Base-by-base conservation (phyloP, 2,113 vertebrate genomes). In the Platichthys stellatus region DNA sequence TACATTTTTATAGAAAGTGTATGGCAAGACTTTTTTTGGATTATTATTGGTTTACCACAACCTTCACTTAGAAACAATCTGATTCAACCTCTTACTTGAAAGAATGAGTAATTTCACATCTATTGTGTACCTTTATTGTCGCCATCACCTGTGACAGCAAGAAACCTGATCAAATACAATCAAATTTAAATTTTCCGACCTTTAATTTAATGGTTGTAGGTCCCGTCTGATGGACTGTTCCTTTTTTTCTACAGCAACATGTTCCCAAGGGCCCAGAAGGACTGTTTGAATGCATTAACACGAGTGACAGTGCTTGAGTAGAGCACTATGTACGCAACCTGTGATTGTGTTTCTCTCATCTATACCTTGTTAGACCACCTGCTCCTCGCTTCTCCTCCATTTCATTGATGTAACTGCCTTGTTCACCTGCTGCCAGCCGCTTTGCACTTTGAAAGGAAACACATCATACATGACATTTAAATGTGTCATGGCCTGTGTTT, bases 291-390 rank as follows among this genome's bases (percentile, higher is more conserved):
- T 79, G 64, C 63, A 76, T 90, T 80, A 81, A 35, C 72, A 57
- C 40, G 64, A 62, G 17, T 38, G 13, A 45, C 66, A 40, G 45
- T n/a, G 21, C 62, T 4, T 4, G 17, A 13, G 5, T 51, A 31
- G n/a, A 54, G 21, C 26, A 20, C 18, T 40, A 61, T 12, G 18
- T 63, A 12, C 13, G 57, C 20, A 69, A 17, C 38, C 58, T 62
- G 23, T 79, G 78, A 89, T 81, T 80, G 45, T 40, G 54, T 91
- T 89, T 69, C 47, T 45, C 63, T 60, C 53, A 54, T 72, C 14
- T 65, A 31, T 31, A 54, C 26, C 69, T 65, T 69, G 78, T 87
- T 82, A 75, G 24, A 31, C 70, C 70, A 57, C 49, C 59, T 65
- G 43, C 31, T 43, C 40, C 47, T 38, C 3, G 10, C 3, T 69